These are phyloP conservation scores for Phaedon cochleariae DNA, from an alignment of 2,888 invertebrate species.

Conservation along the genomic window DNA sequence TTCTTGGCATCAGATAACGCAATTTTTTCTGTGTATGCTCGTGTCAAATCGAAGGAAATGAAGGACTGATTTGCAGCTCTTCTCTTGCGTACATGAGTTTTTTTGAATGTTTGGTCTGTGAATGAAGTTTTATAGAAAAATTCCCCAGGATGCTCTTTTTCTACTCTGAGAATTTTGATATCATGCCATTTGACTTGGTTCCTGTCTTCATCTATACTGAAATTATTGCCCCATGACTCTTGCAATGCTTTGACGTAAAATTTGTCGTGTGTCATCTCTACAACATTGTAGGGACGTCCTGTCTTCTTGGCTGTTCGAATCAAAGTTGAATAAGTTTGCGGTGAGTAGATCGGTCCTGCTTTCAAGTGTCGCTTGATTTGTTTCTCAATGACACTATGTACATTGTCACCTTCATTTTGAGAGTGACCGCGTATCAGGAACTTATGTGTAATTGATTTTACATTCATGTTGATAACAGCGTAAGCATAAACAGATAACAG, in stretches of 20 bases:
- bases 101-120: conserved; percentile 7
- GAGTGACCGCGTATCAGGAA: conserved; percentile 11
- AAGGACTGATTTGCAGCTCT: no score
- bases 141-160: conserved; percentile 23
- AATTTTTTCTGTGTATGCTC: conserved; percentile 3
- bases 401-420: conserved; percentile 17
- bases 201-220: conserved; percentile 38
- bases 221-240: no score
- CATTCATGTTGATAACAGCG: conserved; percentile 9
- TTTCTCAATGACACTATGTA: conserved; percentile 15
- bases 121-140: conserved; percentile 26
- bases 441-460: conserved; percentile 14
- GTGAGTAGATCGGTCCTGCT: conserved; percentile 6
- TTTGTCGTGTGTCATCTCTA: conserved; percentile 33
- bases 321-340: conserved; percentile 5
- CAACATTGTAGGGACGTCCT: conserved; percentile 26
- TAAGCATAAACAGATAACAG: conserved; percentile 15
- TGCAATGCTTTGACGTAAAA: conserved; percentile 38
- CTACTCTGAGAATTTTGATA: conserved; percentile 39
- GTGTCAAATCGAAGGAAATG: background rate
- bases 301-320: conserved; percentile 6
- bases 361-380: background rate
- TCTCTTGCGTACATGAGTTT: conserved; percentile 1
- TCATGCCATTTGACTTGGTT: conserved; percentile 40
- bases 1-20: no score